These are phyloP conservation scores for Dipodomys merriami DNA, from an alignment of 2,113 vertebrate species.

Conservation along the genomic window DNA sequence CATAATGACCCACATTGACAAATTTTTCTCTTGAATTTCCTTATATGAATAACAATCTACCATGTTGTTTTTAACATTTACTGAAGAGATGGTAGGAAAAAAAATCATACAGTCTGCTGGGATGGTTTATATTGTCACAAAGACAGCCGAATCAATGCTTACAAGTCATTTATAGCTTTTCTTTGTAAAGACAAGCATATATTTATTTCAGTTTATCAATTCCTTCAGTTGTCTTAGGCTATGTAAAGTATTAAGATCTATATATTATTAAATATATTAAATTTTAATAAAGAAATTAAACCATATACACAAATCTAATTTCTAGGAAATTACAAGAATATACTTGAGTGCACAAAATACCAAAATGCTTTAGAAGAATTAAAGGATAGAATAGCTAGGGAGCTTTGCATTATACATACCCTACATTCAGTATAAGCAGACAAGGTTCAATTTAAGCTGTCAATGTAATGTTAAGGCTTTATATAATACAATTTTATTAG, in stretches of 20 bases:
- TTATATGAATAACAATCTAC: not conserved
- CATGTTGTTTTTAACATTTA: not conserved
- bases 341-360: not conserved
- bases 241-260: not conserved
- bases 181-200: not conserved
- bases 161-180: not conserved
- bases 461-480: no score
- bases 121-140: not conserved
- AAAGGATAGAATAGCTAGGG: not conserved
- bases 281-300: not conserved
- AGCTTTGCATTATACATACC: not conserved
- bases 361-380: not conserved
- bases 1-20: not conserved
- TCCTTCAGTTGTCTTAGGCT: not conserved
- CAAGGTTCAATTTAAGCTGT: not conserved
- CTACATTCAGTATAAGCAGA: not conserved
- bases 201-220: not conserved
- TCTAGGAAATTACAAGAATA: not conserved
- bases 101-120: not conserved
- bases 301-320: not conserved
- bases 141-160: not conserved
- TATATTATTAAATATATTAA: not conserved
- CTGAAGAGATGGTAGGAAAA: not conserved
- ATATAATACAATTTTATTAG: constrained; percentile 1
- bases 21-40: not conserved